phyloP scores from a whole-genome alignment of 2,888 invertebrate genomes.

The Caenorhabditis sp. region DNA sequence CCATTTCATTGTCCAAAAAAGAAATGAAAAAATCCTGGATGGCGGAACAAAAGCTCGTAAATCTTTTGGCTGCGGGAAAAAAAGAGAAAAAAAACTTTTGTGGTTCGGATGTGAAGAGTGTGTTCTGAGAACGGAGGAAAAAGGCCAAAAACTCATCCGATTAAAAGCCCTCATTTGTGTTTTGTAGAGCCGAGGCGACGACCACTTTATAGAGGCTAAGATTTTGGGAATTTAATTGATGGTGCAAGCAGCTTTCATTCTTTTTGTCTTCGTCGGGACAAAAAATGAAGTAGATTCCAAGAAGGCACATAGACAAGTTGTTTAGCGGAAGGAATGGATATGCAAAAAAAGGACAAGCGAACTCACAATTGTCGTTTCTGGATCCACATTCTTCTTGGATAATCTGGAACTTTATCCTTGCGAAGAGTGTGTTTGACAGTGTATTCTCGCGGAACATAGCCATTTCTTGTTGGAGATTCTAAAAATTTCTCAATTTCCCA shows the following conservation, averaged over 20 bases:
- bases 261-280: too few species aligned
- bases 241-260: too few species aligned
- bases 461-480: constrained; percentile 1
- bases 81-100: too few species aligned
- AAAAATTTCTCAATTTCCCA: not conserved
- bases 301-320: too few species aligned
- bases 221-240: too few species aligned
- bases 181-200: not conserved
- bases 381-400: constrained; percentile 25
- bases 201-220: not conserved
- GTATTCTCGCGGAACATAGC: constrained; percentile 11
- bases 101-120: not conserved
- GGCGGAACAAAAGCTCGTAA: constrained; percentile 10
- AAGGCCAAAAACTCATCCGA: constrained; percentile 12
- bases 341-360: not conserved
- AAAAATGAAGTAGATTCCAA: too few species aligned
- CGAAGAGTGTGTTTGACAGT: constrained; percentile 25
- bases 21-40: not conserved
- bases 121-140: constrained; percentile 6
- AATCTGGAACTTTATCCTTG: constrained; percentile 7
- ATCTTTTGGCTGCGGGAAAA: not conserved
- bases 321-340: too few species aligned
- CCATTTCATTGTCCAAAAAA: not conserved
- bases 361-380: constrained; percentile 37
- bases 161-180: constrained; percentile 1